Percentiles rank a stretch among this genome's conserved stretches.
Conservation (phyloP, 2,113 vertebrate species). For the Emydura subglobosa region DNA sequence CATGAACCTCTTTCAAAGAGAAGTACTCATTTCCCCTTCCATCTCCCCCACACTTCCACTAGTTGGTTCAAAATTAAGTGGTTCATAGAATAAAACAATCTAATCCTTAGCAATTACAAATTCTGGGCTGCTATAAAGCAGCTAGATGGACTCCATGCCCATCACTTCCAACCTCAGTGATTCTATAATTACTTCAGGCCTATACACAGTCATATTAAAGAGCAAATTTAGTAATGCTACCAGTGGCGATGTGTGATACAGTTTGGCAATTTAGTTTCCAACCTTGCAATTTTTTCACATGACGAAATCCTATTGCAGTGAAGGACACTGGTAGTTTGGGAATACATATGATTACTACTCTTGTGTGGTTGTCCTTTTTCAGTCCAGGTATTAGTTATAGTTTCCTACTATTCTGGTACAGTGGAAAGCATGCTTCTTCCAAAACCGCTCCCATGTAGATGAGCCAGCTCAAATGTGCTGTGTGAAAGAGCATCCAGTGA, state of each 20-base stretch:
- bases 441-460: accelerated
- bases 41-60: accelerated
- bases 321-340: neutral
- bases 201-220: neutral
- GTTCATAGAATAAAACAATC: neutral
- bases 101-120: neutral
- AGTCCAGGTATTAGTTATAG: neutral
- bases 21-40: neutral
- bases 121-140: neutral
- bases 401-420: neutral
- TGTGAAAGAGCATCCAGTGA: neutral
- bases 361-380: neutral
- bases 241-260: neutral
- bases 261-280: neutral
- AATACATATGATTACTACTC: slow-evolving; percentile 29
- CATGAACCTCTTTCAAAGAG: neutral
- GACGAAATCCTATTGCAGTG: slow-evolving; percentile 43
- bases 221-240: neutral
- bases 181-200: neutral
- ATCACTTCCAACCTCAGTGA: slow-evolving; percentile 1
- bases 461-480: accelerated
- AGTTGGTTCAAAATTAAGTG: neutral
- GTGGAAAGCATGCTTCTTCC: neutral
- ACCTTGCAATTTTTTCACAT: slow-evolving; percentile 29
- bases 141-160: neutral